These are phyloP conservation scores for Elephas maximus DNA, from an alignment of 2,113 vertebrate species.

Conservation along the genomic window DNA sequence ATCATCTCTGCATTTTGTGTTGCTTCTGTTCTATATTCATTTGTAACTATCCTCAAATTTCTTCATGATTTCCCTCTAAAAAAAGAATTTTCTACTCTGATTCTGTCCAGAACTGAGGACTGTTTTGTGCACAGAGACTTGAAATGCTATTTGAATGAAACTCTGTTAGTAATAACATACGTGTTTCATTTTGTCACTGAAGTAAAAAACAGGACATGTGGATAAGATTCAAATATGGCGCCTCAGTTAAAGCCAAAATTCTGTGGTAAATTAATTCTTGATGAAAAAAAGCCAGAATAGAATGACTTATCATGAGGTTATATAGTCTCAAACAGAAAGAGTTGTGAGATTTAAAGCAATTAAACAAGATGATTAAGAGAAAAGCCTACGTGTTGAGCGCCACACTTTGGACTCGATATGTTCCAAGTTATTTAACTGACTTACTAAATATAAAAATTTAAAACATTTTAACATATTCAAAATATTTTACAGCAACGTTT, in stretches of 20 bases:
- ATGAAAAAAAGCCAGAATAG: not conserved
- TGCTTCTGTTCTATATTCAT: not conserved
- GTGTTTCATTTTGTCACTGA: slow-evolving; percentile 27
- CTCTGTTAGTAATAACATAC: not conserved
- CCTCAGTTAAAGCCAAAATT: not conserved
- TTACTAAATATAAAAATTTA: slow-evolving; percentile 24
- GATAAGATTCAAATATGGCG: not conserved
- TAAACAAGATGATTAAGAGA: slow-evolving; percentile 12
- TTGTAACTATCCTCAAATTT: slow-evolving; percentile 18
- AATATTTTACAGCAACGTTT: not conserved
- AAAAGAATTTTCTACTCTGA: not conserved
- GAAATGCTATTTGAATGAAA: not conserved
- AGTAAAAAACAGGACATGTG: not conserved
- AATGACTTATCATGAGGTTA: slow-evolving; percentile 6
- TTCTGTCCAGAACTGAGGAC: not conserved
- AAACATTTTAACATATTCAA: not conserved
- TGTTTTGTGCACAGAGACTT: not conserved
- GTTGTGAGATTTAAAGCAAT: slow-evolving; percentile 16
- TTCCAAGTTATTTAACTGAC: slow-evolving; percentile 1
- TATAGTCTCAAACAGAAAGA: slow-evolving; percentile 7
- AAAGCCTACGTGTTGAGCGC: not conserved
- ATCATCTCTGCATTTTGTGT: not conserved
- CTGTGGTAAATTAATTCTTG: slow-evolving; percentile 15
- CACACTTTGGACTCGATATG: not conserved
- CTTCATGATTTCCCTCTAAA: not conserved